These are phyloP conservation scores for Lepilemur septentrionalis DNA, from an alignment of 2,797 vertebrate genomes.

Conservation along the genomic window DNA sequence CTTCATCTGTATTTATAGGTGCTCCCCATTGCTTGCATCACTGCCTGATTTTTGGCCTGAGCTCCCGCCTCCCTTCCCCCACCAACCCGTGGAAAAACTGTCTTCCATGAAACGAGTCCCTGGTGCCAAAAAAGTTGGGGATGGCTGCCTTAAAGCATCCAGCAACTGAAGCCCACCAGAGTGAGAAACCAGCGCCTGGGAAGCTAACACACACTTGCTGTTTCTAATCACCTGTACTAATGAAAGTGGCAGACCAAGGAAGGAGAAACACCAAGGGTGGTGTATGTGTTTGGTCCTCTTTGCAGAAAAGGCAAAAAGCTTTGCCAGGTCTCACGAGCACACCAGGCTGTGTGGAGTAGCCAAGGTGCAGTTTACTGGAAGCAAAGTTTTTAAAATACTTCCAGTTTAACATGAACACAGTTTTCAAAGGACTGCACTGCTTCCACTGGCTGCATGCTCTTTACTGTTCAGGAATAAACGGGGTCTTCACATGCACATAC, in stretches of 20 bases:
- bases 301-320: not conserved
- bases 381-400: not conserved
- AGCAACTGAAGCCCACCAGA: not conserved
- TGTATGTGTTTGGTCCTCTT: not conserved
- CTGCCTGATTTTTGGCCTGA: too few species aligned
- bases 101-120: too few species aligned
- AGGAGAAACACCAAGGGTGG: not conserved
- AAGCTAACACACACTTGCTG: not conserved
- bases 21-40: too few species aligned
- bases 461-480: not conserved
- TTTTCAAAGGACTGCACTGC: not conserved
- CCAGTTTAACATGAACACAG: not conserved
- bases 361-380: not conserved
- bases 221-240: not conserved
- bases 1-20: too few species aligned
- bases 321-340: not conserved
- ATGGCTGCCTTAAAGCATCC: not conserved
- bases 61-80: too few species aligned
- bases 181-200: not conserved
- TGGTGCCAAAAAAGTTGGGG: too few species aligned
- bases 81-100: too few species aligned
- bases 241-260: not conserved
- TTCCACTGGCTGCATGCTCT: not conserved
- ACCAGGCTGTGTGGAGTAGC: not conserved
- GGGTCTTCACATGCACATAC: not conserved